Percentiles rank a stretch among this genome's conserved stretches.
Conservation (phyloP, 53 echinoderm and acorn worm genomes). For the Holothuria scabra region DNA sequence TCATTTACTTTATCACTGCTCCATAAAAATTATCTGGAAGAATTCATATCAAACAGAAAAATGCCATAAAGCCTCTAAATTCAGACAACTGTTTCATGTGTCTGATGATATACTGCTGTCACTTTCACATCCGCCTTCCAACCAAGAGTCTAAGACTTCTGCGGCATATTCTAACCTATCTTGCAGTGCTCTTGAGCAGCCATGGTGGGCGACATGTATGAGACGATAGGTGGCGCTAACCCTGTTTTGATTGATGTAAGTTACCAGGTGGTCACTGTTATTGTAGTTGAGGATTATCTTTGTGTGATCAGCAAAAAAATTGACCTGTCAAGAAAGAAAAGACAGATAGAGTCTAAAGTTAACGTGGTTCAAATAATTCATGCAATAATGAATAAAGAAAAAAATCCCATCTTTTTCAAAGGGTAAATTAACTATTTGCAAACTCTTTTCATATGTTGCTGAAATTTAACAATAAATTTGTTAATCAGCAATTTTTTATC, state of each 20-base stretch:
- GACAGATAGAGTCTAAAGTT: too few relatives aligned
- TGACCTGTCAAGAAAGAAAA: constrained; percentile 59
- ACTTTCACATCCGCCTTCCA: constrained; percentile 61
- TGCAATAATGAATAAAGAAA: too few relatives aligned
- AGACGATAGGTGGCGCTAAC: constrained; percentile 82
- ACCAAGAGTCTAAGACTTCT: constrained; percentile 79
- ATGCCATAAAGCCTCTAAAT: too few relatives aligned
- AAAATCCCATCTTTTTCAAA: too few relatives aligned
- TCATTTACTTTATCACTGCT: too few relatives aligned
- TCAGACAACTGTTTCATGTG: neutral
- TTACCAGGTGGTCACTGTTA: constrained; percentile 93
- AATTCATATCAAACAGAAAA: too few relatives aligned
- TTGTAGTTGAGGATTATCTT: constrained; percentile 93
- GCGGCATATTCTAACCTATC: constrained; percentile 72
- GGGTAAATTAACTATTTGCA: too few relatives aligned
- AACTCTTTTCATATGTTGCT: too few relatives aligned
- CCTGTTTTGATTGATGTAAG: constrained; percentile 92
- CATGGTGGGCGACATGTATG: constrained; percentile 91
- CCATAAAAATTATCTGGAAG: too few relatives aligned
- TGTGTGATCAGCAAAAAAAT: constrained; percentile 97
- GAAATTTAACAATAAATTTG: too few relatives aligned
- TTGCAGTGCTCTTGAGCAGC: constrained; percentile 78
- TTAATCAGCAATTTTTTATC: too few relatives aligned
- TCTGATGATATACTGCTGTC: constrained; percentile 42
- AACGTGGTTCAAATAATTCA: too few relatives aligned